These are phyloP conservation scores for Drosophila cyrtoloma DNA, from an alignment of 2,888 invertebrate species.

Conservation along the genomic window DNA sequence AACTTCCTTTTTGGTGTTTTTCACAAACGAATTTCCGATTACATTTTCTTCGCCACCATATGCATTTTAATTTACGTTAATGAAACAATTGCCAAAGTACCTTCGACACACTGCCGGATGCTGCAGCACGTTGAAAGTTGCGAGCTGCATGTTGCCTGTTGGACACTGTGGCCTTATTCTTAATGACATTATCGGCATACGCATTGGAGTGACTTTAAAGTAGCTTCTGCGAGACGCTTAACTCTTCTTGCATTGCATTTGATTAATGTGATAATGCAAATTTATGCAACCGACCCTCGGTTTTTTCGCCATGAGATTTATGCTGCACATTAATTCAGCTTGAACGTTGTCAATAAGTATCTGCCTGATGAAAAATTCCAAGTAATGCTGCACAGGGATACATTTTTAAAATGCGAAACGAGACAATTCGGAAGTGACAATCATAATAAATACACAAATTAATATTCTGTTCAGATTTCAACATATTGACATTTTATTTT, in stretches of 20 bases:
- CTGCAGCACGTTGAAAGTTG: neutral
- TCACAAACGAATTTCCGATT: conserved; percentile 74
- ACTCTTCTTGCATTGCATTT: conserved; percentile 59
- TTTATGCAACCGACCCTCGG: conserved; percentile 62
- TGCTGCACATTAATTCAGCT: conserved; percentile 61
- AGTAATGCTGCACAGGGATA: neutral
- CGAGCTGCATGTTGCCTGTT: neutral
- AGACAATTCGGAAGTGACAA: neutral
- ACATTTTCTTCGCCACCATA: conserved; percentile 62
- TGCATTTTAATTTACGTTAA: conserved; percentile 77
- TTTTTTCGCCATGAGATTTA: conserved; percentile 63
- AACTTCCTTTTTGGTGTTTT: conserved; percentile 19
- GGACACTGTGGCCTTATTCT: conserved; percentile 23
- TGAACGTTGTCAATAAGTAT: conserved; percentile 31
- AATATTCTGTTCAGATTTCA: neutral
- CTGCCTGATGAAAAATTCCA: conserved; percentile 13
- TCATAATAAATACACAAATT: neutral
- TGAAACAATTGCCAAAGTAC: conserved; percentile 65
- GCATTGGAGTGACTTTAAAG: conserved; percentile 54
- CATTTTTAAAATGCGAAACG: conserved; percentile 3
- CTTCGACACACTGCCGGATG: neutral
- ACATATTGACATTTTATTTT: no score
- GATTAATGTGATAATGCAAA: conserved; percentile 78
- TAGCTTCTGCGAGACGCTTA: conserved; percentile 31
- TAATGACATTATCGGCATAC: conserved; percentile 73